Evolutionary conservation across 37 sponge, comb jelly and placozoan genomes (phyloP).

Genomic region (Halichondria panicea): DNA sequence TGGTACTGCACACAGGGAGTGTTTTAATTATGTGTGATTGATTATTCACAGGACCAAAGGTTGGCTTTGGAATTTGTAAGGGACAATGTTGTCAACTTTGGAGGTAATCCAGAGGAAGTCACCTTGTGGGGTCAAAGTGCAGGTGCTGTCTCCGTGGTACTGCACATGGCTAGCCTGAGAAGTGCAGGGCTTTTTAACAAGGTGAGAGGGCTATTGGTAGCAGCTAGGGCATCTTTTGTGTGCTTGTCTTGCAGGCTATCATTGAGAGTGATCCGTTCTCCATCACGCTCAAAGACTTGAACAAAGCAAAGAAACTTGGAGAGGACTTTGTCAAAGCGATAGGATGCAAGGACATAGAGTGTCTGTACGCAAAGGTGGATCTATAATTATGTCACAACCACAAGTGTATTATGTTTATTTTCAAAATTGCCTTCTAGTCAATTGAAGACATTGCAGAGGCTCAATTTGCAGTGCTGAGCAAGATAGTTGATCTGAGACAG

Average conservation of each 20-base stretch:
- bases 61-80: constrained; percentile 80
- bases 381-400: neutral
- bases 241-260: constrained; percentile 52
- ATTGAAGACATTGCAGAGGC: constrained; percentile 41
- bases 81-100: constrained; percentile 80
- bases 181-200: constrained; percentile 80
- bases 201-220: constrained; percentile 38
- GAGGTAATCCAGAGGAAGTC: constrained; percentile 71
- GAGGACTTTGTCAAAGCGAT: constrained; percentile 59
- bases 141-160: constrained; percentile 69
- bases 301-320: constrained; percentile 56
- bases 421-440: neutral
- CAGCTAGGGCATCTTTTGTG: no score
- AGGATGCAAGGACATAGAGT: constrained; percentile 55
- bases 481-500: constrained; percentile 57
- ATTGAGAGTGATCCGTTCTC: constrained; percentile 81
- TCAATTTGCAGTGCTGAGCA: constrained; percentile 34
- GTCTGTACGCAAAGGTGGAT: constrained; percentile 51
- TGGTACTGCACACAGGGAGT: no score
- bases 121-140: constrained; percentile 92
- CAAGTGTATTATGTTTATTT: neutral
- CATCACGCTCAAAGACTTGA: constrained; percentile 34
- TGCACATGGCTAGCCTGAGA: constrained; percentile 61
- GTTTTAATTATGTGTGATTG: neutral
- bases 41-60: constrained; percentile 65